Percentiles rank a stretch among this genome's conserved stretches.
Evolutionary conservation across 2,113 vertebrate genomes (phyloP).

Genomic region (Platysternon megacephalum): DNA sequence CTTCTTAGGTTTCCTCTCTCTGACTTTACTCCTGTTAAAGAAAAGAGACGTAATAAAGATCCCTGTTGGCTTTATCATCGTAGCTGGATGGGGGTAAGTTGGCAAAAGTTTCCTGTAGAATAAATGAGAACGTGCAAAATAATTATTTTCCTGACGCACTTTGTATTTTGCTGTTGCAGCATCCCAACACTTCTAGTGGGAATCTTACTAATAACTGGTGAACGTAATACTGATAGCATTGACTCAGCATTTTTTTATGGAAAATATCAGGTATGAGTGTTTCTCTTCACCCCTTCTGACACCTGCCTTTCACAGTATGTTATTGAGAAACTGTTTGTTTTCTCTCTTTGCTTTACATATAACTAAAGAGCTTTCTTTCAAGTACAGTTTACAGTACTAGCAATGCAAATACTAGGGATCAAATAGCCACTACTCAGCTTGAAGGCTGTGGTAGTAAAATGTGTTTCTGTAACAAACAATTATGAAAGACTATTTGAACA

Average conservation of each 20-base stretch:
- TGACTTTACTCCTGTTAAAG: slow-evolving; percentile 90
- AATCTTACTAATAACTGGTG: slow-evolving; percentile 86
- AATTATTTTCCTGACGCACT: neutral
- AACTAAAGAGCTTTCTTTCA: neutral
- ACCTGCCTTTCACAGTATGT: neutral
- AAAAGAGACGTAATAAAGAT: slow-evolving; percentile 84
- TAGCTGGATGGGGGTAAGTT: slow-evolving; percentile 96
- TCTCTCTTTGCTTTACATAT: neutral
- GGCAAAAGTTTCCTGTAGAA: neutral
- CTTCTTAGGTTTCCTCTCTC: slow-evolving; percentile 87
- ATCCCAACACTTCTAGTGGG: slow-evolving; percentile 86
- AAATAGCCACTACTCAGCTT: neutral
- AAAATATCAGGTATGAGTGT: slow-evolving; percentile 85
- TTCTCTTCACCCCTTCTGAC: neutral
- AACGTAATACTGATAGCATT: slow-evolving; percentile 78
- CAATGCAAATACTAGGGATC: neutral
- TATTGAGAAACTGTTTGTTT: neutral
- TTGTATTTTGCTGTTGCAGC: slow-evolving; percentile 74
- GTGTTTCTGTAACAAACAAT: slow-evolving; percentile 4
- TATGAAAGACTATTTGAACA: neutral
- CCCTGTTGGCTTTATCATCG: slow-evolving; percentile 82
- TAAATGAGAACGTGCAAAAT: neutral
- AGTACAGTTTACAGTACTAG: neutral
- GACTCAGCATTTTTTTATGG: slow-evolving; percentile 95
- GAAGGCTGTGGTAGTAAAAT: neutral